A percentile compares a stretch with the other conserved stretches of the same genome.
Conservation (phyloP, 1,140 invertebrate genomes). For the Stegodyphus mimosarum region DNA sequence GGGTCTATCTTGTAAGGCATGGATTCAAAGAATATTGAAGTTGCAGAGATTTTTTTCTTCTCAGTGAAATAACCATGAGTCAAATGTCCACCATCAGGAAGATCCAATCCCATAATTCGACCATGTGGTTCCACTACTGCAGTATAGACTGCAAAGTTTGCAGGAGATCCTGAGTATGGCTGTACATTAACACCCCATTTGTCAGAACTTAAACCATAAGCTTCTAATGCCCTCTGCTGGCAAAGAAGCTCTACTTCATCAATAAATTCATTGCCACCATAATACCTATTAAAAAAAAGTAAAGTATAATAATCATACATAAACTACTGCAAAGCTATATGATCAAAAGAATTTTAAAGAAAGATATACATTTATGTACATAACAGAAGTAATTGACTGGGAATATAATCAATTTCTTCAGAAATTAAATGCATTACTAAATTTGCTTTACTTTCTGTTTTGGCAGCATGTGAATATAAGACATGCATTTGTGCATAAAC, state of each 20-base stretch:
- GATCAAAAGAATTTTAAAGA: no score
- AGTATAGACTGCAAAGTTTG: slow-evolving; percentile 95
- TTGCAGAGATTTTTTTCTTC: slow-evolving; percentile 93
- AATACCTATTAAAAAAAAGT: slow-evolving; percentile 75
- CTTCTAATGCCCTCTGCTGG: slow-evolving; percentile 86
- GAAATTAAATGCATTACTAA: no score
- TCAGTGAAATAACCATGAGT: slow-evolving; percentile 94
- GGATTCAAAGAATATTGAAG: slow-evolving; percentile 97
- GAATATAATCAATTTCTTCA: no score
- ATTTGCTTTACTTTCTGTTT: no score
- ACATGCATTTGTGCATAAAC: no score
- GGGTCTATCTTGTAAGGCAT: slow-evolving; percentile 95
- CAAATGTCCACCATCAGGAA: slow-evolving; percentile 96
- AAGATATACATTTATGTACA: no score
- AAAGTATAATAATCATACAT: no score
- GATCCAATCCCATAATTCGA: slow-evolving; percentile 94
- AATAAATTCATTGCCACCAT: slow-evolving; percentile 97
- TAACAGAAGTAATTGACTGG: no score
- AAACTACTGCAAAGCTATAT: no score
- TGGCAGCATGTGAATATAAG: no score
- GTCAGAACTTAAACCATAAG: slow-evolving; percentile 83
- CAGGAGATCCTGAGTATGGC: slow-evolving; percentile 95
- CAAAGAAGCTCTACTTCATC: slow-evolving; percentile 92
- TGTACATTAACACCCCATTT: slow-evolving; percentile 99
- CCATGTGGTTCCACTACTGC: slow-evolving; percentile 89